These are phyloP conservation scores for Sparus aurata DNA, from an alignment of 2,797 vertebrate genomes.

Conservation along the genomic window DNA sequence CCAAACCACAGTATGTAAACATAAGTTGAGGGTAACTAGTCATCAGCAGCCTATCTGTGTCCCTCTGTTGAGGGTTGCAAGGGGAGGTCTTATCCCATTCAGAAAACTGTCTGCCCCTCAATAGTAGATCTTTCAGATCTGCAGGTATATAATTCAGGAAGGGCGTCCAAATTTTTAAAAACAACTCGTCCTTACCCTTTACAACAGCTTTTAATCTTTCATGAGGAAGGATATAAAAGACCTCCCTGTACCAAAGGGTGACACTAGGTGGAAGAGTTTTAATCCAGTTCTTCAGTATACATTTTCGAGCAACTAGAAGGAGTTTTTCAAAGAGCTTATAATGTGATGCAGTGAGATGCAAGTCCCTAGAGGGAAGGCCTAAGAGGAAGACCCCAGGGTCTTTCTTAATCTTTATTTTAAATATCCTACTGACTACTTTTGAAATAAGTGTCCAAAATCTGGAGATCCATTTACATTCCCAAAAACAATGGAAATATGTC, in stretches of 20 bases:
- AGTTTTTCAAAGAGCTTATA: background rate
- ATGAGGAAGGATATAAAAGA: background rate
- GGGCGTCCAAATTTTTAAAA: background rate
- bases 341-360: background rate
- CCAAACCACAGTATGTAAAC: too few species aligned
- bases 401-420: conserved; percentile 8
- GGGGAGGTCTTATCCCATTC: too few species aligned
- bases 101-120: too few species aligned
- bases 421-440: background rate
- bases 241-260: conserved; percentile 3
- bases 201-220: background rate
- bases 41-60: too few species aligned
- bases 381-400: conserved; percentile 6
- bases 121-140: conserved; percentile 3
- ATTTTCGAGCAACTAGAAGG: background rate
- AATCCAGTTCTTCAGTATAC: conserved; percentile 1
- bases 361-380: background rate
- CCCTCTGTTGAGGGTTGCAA: too few species aligned
- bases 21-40: too few species aligned
- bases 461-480: too few species aligned
- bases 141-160: background rate
- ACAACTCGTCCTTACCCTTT: background rate
- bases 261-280: background rate
- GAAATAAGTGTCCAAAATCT: conserved; percentile 2
- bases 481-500: too few species aligned